Percentiles rank a stretch among this genome's conserved stretches.
Evolutionary conservation across 2,797 vertebrate genomes (phyloP).

Genomic region (Sebastiscus tertius): DNA sequence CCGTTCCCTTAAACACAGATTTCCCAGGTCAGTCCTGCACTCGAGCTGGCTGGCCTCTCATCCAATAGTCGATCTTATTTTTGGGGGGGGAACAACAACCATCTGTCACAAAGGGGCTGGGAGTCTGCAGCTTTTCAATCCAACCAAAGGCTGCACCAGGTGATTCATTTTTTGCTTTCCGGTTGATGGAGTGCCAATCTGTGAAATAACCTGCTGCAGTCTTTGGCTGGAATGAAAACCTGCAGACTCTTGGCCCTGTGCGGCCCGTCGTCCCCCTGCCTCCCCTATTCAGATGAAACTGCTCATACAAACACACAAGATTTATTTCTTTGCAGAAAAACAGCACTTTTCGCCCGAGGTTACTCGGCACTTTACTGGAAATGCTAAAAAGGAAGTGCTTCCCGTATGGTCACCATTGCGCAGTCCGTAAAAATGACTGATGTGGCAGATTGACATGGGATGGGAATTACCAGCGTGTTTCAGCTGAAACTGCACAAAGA

Average conservation of each 20-base stretch:
- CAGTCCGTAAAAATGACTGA: slow-evolving; percentile 13
- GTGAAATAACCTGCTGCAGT: slow-evolving; percentile 55
- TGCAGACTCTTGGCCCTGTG: slow-evolving; percentile 20
- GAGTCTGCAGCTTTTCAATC: slow-evolving; percentile 41
- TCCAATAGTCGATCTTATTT: not conserved
- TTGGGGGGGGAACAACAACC: slow-evolving; percentile 1
- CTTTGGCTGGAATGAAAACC: slow-evolving; percentile 47
- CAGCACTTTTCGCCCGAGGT: not conserved
- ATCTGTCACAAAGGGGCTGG: slow-evolving; percentile 11
- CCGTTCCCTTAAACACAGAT: not conserved
- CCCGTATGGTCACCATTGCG: not conserved
- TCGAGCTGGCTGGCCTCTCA: not conserved
- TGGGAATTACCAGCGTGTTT: not conserved
- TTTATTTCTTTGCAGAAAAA: slow-evolving; percentile 19
- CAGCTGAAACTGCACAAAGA: not conserved
- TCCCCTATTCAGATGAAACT: slow-evolving; percentile 27
- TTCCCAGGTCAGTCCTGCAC: not conserved
- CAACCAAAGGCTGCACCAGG: slow-evolving; percentile 33
- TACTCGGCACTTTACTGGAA: not conserved
- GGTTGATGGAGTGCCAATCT: slow-evolving; percentile 63
- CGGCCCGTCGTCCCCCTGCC: slow-evolving; percentile 7
- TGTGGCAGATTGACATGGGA: slow-evolving; percentile 12
- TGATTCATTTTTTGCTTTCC: slow-evolving; percentile 54
- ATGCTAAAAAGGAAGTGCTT: slow-evolving; percentile 10
- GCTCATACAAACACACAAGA: slow-evolving; percentile 5